Conservation (phyloP, 1,140 invertebrate species). For the Lasaia peninsularis region DNA sequence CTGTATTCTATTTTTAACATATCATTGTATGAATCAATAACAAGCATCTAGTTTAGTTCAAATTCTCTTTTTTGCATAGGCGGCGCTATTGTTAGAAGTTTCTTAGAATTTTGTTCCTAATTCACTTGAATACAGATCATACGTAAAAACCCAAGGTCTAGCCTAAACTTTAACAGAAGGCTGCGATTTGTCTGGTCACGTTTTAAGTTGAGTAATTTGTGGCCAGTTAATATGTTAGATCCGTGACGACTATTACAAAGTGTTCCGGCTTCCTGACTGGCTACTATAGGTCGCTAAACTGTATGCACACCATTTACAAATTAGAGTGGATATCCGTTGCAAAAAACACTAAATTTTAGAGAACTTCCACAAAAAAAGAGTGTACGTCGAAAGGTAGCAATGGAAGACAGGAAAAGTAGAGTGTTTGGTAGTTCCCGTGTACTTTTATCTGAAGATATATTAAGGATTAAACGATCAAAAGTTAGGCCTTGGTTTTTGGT, state of each 20-base stretch:
- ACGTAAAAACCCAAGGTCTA: conserved; percentile 61
- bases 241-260: conserved; percentile 21
- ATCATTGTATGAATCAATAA: neutral
- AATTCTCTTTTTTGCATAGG: neutral
- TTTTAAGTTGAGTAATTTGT: conserved; percentile 16
- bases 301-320: neutral
- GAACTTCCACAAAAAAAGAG: too few relatives aligned
- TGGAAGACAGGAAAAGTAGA: too few relatives aligned
- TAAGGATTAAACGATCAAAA: too few relatives aligned
- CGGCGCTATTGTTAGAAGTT: neutral
- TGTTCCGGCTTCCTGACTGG: conserved; percentile 3
- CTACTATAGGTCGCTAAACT: neutral
- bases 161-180: conserved; percentile 52
- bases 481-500: too few relatives aligned
- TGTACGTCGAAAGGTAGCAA: too few relatives aligned
- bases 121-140: neutral
- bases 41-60: neutral
- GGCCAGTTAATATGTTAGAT: conserved; percentile 14
- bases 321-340: neutral
- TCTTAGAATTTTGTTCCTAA: conserved; percentile 2
- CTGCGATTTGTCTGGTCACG: conserved; percentile 44
- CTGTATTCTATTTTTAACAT: too few relatives aligned
- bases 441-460: too few relatives aligned
- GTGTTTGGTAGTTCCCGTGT: too few relatives aligned
- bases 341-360: too few relatives aligned